Base-by-base conservation (phyloP, 2,888 invertebrate genomes). In the Prosopocoilus inquinatus region DNA sequence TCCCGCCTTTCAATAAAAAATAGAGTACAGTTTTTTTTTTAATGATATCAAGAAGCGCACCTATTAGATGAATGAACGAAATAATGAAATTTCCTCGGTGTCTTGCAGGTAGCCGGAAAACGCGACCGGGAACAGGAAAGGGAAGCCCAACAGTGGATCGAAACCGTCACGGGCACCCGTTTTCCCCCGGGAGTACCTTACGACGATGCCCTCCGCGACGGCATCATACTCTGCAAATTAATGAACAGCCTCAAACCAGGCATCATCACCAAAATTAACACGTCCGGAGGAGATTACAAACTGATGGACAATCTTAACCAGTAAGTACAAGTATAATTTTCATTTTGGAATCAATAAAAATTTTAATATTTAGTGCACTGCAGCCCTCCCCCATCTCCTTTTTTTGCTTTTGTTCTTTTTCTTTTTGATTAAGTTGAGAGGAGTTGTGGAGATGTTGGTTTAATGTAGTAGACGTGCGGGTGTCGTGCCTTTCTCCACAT, bases 261-360 rank as follows among this genome's bases (percentile, higher is more conserved):
- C 49, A 84, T 88, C 69, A 86, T 95, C 69, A 82, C 86, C 62
- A 93, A 90, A 76, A 87, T 96, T 71, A 94, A 94, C 78, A 82
- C 86, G 20, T 84, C 86, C 1, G 93, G 94, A 2, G 93, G 94
- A 3, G 94, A 95, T 70, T 96, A 96, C 81, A 96, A 95, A 74
- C 89, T 92, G 83, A 96, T 96, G 95, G 96, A 96, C 73, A 96
- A 96, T 74, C 89, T 96, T 58, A 90, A 85, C 78, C 90, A 91
- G 90, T 96, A 75, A 83, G 89, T 85, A 55, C 34, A 7, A 9
- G 34, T 8, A 46, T n/a, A 2, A 15, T 41, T 28, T 28, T 28
- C 20, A 28, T 28, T 28, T 28, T 28, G 2, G 16, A 16, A 16
- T 16, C 16, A 45, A 1, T 8, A 45, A 12, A 11, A 12, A 12